Evolutionary conservation across 2,797 vertebrate genomes (phyloP).

Genomic region (Manis javanica): DNA sequence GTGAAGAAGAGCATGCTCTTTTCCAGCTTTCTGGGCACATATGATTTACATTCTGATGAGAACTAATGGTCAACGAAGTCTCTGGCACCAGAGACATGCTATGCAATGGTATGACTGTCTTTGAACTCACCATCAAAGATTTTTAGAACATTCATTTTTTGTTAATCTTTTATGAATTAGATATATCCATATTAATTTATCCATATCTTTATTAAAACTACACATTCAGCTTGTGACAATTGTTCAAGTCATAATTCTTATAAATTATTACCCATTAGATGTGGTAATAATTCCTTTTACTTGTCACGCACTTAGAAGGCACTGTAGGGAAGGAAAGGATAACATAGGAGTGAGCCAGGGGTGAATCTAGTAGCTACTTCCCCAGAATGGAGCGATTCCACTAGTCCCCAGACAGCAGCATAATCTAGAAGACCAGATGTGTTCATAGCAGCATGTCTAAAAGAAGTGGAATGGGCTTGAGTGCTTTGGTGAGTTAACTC

Average conservation of each 20-base stretch:
- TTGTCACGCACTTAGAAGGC: neutral
- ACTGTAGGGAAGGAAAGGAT: neutral
- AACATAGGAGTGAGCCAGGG: neutral
- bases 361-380: neutral
- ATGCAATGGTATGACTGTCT: neutral
- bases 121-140: neutral
- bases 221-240: neutral
- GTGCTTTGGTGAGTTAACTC: neutral
- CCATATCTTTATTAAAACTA: slow-evolving; percentile 31
- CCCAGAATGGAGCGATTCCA: neutral
- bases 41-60: slow-evolving; percentile 3
- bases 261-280: neutral
- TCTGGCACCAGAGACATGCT: neutral
- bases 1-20: neutral
- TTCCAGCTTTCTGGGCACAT: neutral
- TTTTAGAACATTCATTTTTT: slow-evolving; percentile 14
- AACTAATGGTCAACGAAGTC: neutral
- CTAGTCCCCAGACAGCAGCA: neutral
- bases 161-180: slow-evolving; percentile 52
- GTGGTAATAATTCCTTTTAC: neutral
- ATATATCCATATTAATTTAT: slow-evolving; percentile 28
- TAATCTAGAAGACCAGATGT: neutral
- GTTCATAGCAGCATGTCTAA: neutral
- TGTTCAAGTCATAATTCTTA: neutral
- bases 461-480: too few species aligned